A percentile compares a stretch with the other conserved stretches of the same genome.
These are phyloP conservation scores for Dynastes hyllus DNA, from an alignment of 2,888 invertebrate genomes.

Conservation along the genomic window DNA sequence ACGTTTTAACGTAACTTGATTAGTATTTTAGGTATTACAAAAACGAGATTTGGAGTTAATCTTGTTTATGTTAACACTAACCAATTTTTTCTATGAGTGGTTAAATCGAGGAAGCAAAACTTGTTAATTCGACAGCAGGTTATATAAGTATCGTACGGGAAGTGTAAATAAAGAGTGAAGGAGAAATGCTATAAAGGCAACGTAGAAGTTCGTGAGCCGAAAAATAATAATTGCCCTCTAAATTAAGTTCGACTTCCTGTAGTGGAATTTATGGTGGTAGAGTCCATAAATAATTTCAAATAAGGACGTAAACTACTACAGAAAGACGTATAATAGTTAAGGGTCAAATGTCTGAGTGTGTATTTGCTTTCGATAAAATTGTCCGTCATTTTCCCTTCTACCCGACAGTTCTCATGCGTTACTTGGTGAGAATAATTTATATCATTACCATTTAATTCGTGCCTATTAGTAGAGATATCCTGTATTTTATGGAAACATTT, in stretches of 20 bases:
- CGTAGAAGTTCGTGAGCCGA: constrained; percentile 41
- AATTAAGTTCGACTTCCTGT: constrained; percentile 43
- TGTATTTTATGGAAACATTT: constrained; percentile 18
- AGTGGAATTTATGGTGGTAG: constrained; percentile 29
- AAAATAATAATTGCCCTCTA: constrained; percentile 45
- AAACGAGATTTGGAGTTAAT: too few relatives aligned
- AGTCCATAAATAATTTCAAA: constrained; percentile 37
- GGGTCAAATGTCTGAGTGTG: constrained; percentile 1
- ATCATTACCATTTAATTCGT: constrained; percentile 7
- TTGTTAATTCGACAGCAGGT: too few relatives aligned
- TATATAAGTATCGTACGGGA: constrained; percentile 10
- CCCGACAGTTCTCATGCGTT: neutral
- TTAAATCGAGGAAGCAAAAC: too few relatives aligned
- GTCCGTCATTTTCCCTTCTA: constrained; percentile 1
- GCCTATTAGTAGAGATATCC: constrained; percentile 18
- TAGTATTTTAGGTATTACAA: too few relatives aligned
- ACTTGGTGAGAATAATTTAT: constrained; percentile 6
- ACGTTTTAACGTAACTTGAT: too few relatives aligned
- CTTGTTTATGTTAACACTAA: too few relatives aligned
- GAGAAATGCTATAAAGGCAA: constrained; percentile 25
- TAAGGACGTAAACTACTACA: constrained; percentile 19
- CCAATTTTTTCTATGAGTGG: too few relatives aligned
- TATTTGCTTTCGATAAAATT: constrained; percentile 5
- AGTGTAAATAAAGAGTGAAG: constrained; percentile 19
- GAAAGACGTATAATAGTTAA: neutral